Base-by-base conservation (phyloP, 2,888 invertebrate genomes). In the Hofmannophila pseudospretella region DNA sequence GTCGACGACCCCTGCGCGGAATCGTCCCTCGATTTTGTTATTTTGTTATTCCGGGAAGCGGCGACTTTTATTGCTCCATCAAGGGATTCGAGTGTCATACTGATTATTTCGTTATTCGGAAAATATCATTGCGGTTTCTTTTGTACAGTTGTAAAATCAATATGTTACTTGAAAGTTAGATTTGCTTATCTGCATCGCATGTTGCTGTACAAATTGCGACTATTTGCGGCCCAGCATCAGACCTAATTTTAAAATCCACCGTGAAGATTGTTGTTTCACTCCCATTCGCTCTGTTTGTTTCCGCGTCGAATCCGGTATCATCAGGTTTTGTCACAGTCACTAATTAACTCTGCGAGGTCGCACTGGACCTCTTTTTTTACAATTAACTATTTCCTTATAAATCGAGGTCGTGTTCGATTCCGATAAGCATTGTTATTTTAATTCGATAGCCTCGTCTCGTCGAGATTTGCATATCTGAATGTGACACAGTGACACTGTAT, bases 261-360 rank as follows among this genome's bases (percentile, higher is more conserved):
- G 44, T 49, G 45, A 51, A 48, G 41, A 45, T 50, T 42, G 46
- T 49, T 43, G 40, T 36, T 51, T 42, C 45, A 55, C 53, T 48
- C 50, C 49, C 52, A 42, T 56, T 59, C 49, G 38, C 35, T 44
- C 38, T 34, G 33, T 37, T 44, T 47, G 51, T 46, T 51, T 56
- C 57, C 59, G 55, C 50, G 38, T 49, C 57, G 46, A 59, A 66
- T 62, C 45, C 36, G 50, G 48, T 46, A 50, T 45, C 58, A 51
- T 60, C 52, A 47, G 49, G 46, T 62, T n/a, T 62, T 55, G 63
- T 62, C 54, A 61, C 66, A 58, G 65, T 43, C 45, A 46, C 54
- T 68, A 63, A 66, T 63, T 60, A 62, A 56, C 47, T 51, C 41
- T 39, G 32, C 47, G 50, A 57, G 57, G 61, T 58, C 54, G 57